Percentiles rank a stretch among this genome's conserved stretches.
phyloP scores from a whole-genome alignment of 2,888 invertebrate species.

The Strigamia maritima region DNA sequence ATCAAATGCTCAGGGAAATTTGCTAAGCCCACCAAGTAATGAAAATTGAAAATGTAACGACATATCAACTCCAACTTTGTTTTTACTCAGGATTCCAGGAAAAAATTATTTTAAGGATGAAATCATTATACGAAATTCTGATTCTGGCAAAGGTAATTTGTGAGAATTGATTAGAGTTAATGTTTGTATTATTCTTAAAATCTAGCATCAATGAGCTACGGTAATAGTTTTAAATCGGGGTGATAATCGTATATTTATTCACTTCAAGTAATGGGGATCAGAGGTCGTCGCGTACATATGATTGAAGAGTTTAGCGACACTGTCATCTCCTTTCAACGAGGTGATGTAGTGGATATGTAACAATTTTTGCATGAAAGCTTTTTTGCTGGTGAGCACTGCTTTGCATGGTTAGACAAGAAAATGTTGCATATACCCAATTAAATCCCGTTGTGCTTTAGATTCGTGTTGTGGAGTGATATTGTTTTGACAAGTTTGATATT shows the following conservation, averaged over 20 bases:
- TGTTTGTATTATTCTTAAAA: not conserved
- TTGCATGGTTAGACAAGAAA: not conserved
- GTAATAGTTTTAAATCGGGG: conserved; percentile 18
- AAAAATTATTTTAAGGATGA: conserved; percentile 94
- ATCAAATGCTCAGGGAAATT: conserved; percentile 85
- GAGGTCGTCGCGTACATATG: conserved; percentile 96
- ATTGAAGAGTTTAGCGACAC: conserved; percentile 98
- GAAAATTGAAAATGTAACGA: not conserved
- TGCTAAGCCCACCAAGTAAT: conserved; percentile 71
- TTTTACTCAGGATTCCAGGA: conserved; percentile 64
- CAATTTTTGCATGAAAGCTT: not conserved
- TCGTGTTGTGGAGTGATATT: not conserved
- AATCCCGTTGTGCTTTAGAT: too few relatives aligned
- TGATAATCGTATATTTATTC: not conserved
- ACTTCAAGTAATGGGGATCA: conserved; percentile 90
- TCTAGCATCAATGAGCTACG: not conserved
- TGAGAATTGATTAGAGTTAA: not conserved
- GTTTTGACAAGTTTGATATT: not conserved
- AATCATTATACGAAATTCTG: conserved; percentile 89
- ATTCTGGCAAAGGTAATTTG: conserved; percentile 85
- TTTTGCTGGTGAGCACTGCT: conserved; percentile 22
- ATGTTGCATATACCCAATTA: not conserved
- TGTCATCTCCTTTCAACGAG: conserved; percentile 98
- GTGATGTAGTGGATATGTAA: conserved; percentile 59
- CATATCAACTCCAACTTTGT: too few relatives aligned